Percentiles rank a stretch among this genome's conserved stretches.
Conservation (phyloP, 2,888 invertebrate species). For the Hedychridium roseum region DNA sequence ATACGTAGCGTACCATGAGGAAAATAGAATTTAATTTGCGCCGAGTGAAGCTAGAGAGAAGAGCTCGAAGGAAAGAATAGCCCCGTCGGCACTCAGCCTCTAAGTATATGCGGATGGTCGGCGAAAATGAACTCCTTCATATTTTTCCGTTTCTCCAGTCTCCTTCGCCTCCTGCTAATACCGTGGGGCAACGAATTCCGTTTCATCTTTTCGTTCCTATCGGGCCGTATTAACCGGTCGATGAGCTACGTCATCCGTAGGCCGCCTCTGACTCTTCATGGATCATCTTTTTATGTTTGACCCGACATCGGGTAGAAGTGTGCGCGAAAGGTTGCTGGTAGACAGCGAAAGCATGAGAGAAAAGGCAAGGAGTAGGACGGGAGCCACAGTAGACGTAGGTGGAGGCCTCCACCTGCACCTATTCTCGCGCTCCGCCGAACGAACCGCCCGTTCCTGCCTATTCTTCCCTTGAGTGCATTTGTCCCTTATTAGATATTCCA, state of each 20-base stretch:
- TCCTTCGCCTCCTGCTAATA: constrained; percentile 12
- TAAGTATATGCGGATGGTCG: constrained; percentile 7
- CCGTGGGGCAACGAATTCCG: not conserved
- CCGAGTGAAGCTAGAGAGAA: too few relatives aligned
- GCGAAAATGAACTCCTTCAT: constrained; percentile 13
- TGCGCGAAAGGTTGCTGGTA: too few relatives aligned
- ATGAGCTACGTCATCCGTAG: constrained; percentile 26
- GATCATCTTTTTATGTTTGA: constrained; percentile 23
- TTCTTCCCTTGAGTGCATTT: constrained; percentile 51
- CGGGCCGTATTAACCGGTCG: constrained; percentile 16
- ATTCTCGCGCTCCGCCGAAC: constrained; percentile 23
- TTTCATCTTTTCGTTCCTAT: not conserved
- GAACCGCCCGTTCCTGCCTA: constrained; percentile 25
- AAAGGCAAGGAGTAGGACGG: not conserved
- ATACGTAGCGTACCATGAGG: too few relatives aligned
- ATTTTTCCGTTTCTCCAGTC: constrained; percentile 8
- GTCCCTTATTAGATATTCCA: constrained; percentile 60
- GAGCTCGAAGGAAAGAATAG: too few relatives aligned
- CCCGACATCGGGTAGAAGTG: not conserved
- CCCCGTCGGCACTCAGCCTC: too few relatives aligned
- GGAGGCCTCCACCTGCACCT: constrained; percentile 19
- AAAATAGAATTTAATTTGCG: too few relatives aligned
- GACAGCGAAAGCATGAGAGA: not conserved
- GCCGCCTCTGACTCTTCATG: constrained; percentile 24
- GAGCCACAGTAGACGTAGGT: constrained; percentile 13